Evolutionary conservation across 1,140 invertebrate genomes (phyloP).

Genomic region (Ectropis grisescens): DNA sequence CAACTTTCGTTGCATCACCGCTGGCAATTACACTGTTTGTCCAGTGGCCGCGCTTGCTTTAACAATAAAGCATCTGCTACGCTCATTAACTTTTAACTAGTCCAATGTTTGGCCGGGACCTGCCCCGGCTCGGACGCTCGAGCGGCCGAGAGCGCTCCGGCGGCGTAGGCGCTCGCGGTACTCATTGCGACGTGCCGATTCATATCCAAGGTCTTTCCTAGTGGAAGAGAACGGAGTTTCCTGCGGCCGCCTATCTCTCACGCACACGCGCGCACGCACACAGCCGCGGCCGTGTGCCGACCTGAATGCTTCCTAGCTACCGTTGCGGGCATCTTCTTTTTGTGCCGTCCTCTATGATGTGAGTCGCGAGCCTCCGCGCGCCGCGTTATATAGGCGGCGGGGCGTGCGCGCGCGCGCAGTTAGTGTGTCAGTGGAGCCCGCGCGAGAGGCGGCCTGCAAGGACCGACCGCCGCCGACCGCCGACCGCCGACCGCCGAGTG

Average conservation of each 20-base stretch:
- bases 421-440: constrained; percentile 65
- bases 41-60: constrained; percentile 28
- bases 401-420: constrained; percentile 60
- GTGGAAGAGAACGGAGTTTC: constrained; percentile 72
- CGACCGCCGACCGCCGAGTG: too few relatives aligned
- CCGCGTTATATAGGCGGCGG: constrained; percentile 62
- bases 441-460: constrained; percentile 65
- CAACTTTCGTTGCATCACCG: constrained; percentile 58
- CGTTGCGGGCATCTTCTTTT: constrained; percentile 61
- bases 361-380: constrained; percentile 43
- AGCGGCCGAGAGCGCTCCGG: constrained; percentile 50
- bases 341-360: constrained; percentile 53
- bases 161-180: constrained; percentile 62
- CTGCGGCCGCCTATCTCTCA: constrained; percentile 65
- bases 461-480: too few relatives aligned
- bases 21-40: constrained; percentile 35
- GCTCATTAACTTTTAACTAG: constrained; percentile 39
- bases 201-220: constrained; percentile 71
- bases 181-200: constrained; percentile 65
- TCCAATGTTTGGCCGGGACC: constrained; percentile 17
- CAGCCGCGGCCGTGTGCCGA: constrained; percentile 56
- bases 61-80: constrained; percentile 47
- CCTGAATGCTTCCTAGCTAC: constrained; percentile 57
- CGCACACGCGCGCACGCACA: constrained; percentile 58
- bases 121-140: constrained; percentile 5